Evolutionary conservation across 2,797 vertebrate species (phyloP).

Genomic region (Sphenodon punctatus): DNA sequence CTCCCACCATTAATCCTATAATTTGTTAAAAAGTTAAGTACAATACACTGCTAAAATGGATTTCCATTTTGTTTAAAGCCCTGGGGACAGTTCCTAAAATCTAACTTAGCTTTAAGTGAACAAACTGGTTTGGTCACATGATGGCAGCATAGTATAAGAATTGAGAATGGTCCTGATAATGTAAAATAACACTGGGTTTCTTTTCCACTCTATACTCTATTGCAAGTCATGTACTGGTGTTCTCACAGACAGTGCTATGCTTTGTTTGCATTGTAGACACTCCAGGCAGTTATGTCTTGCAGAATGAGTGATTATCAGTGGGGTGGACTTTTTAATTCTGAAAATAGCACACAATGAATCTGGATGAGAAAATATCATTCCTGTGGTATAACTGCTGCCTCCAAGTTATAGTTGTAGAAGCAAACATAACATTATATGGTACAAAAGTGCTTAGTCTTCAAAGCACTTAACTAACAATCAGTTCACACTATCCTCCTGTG

Average conservation of each 20-base stretch:
- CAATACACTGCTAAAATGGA: background rate
- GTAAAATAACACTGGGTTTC: too few species aligned
- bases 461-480: too few species aligned
- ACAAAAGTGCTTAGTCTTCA: too few species aligned
- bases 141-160: conserved; percentile 75
- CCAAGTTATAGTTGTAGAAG: too few species aligned
- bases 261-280: background rate
- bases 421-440: too few species aligned
- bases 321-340: too few species aligned
- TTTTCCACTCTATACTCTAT: background rate
- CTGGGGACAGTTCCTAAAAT: background rate
- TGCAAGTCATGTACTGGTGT: background rate
- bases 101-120: background rate
- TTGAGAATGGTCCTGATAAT: background rate
- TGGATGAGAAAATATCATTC: too few species aligned
- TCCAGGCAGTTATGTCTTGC: background rate
- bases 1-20: conserved; percentile 1
- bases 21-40: background rate
- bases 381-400: too few species aligned
- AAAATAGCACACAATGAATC: too few species aligned
- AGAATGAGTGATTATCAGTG: background rate
- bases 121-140: conserved; percentile 51
- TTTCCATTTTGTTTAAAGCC: background rate
- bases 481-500: too few species aligned
- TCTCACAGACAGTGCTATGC: background rate